Evolutionary conservation across 2,888 invertebrate species (phyloP).

Genomic region (Choristoneura rosaceana): DNA sequence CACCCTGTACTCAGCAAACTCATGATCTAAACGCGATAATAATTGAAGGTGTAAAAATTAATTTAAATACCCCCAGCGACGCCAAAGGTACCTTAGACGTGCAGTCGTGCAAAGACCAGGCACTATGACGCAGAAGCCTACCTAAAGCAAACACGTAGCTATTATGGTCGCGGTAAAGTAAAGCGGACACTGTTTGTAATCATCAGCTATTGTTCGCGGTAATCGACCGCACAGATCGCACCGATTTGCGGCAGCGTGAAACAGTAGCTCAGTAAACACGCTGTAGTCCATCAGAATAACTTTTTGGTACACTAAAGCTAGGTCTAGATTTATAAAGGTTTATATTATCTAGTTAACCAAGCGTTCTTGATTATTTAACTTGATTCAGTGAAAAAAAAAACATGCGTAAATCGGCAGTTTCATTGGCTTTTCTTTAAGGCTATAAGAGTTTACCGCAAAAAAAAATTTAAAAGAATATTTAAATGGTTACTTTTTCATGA

Average conservation of each 20-base stretch:
- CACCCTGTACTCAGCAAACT: too few species aligned
- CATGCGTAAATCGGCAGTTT: too few species aligned
- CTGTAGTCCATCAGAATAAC: neutral
- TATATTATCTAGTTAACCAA: too few species aligned
- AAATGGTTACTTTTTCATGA: too few species aligned
- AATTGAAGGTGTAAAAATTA: neutral
- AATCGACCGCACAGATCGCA: slow-evolving; percentile 13
- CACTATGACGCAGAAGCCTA: slow-evolving; percentile 16
- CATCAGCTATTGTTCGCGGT: slow-evolving; percentile 43
- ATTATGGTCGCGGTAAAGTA: slow-evolving; percentile 16
- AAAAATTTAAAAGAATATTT: too few species aligned
- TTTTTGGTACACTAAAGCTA: neutral
- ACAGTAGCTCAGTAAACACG: neutral
- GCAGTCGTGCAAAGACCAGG: slow-evolving; percentile 2
- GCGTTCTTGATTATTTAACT: too few species aligned
- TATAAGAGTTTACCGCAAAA: too few species aligned
- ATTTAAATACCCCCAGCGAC: neutral
- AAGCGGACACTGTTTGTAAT: slow-evolving; percentile 45
- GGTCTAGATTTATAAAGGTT: too few species aligned
- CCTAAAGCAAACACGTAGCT: slow-evolving; percentile 25
- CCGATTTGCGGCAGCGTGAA: slow-evolving; percentile 5
- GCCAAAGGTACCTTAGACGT: neutral
- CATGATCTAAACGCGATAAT: neutral
- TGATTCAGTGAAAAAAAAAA: too few species aligned
- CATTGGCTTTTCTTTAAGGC: too few species aligned